Conservation (phyloP, 2,888 invertebrate genomes). For the Magallana nippona region DNA sequence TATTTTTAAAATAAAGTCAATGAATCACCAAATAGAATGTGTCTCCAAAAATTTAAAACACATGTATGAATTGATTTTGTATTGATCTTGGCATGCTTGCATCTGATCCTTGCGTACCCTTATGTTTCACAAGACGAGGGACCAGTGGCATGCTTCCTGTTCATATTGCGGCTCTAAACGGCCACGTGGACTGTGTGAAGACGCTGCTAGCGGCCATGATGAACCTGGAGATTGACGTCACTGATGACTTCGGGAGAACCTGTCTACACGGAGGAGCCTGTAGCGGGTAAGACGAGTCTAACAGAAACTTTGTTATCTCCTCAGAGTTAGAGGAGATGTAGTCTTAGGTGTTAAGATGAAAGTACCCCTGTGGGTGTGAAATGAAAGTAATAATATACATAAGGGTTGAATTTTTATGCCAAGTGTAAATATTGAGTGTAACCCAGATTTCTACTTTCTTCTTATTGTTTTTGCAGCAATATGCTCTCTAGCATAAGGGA, state of each 20-base stretch:
- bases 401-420: background rate
- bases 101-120: too few relatives aligned
- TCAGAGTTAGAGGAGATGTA: too few relatives aligned
- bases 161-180: slow-evolving; percentile 84
- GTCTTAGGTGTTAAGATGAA: too few relatives aligned
- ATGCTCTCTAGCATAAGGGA: too few relatives aligned
- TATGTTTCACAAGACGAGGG: slow-evolving; percentile 63
- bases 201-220: slow-evolving; percentile 73
- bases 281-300: slow-evolving; percentile 80
- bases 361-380: too few relatives aligned
- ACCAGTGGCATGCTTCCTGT: slow-evolving; percentile 83
- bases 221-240: slow-evolving; percentile 82
- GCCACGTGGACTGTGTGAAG: slow-evolving; percentile 84
- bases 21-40: too few relatives aligned
- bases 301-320: background rate
- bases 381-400: background rate
- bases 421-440: background rate
- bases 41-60: too few relatives aligned
- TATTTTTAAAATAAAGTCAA: too few relatives aligned
- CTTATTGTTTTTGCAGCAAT: too few relatives aligned
- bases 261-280: slow-evolving; percentile 85
- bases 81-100: too few relatives aligned
- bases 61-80: too few relatives aligned
- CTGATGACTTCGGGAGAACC: slow-evolving; percentile 84
- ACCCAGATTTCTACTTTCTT: too few relatives aligned